A percentile compares a stretch with the other conserved stretches of the same genome.
These are phyloP conservation scores for Deilephila elpenor DNA, from an alignment of 2,888 invertebrate species.

Conservation along the genomic window DNA sequence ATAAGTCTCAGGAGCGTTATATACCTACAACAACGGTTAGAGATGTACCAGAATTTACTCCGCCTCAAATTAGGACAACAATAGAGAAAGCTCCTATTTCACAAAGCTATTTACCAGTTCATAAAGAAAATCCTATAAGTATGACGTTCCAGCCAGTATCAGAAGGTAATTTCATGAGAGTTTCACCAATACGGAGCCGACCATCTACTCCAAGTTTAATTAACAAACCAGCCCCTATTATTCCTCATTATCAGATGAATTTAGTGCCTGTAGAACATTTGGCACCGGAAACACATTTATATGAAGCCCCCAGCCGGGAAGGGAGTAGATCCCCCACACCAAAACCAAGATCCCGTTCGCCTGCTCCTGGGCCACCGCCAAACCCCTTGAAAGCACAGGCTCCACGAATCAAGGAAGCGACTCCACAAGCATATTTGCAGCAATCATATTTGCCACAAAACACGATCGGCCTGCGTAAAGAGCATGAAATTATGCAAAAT, in stretches of 20 bases:
- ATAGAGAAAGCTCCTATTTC: slow-evolving; percentile 48
- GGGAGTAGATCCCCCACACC: slow-evolving; percentile 87
- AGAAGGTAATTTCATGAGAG: slow-evolving; percentile 81
- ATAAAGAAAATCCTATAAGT: slow-evolving; percentile 81
- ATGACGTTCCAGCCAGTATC: slow-evolving; percentile 88
- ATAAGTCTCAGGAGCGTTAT: slow-evolving; percentile 61
- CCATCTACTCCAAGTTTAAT: slow-evolving; percentile 89
- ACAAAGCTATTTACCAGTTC: slow-evolving; percentile 55
- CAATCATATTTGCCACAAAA: slow-evolving; percentile 68
- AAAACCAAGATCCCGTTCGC: slow-evolving; percentile 86
- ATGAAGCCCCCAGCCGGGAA: slow-evolving; percentile 85
- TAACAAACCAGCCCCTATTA: slow-evolving; percentile 89
- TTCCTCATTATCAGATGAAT: slow-evolving; percentile 92
- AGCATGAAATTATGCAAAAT: slow-evolving; percentile 77
- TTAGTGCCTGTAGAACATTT: slow-evolving; percentile 88
- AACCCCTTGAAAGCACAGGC: slow-evolving; percentile 88
- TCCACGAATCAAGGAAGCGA: slow-evolving; percentile 84
- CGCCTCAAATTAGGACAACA: slow-evolving; percentile 53
- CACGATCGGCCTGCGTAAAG: slow-evolving; percentile 67
- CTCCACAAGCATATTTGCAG: slow-evolving; percentile 66
- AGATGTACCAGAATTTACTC: slow-evolving; percentile 42
- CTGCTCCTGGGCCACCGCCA: slow-evolving; percentile 89
- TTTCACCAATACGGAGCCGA: slow-evolving; percentile 83
- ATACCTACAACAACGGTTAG: not conserved
- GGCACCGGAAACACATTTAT: slow-evolving; percentile 85